Evolutionary conservation across 2,113 vertebrate species (phyloP).

Genomic region (Grammomys dolichurus): DNA sequence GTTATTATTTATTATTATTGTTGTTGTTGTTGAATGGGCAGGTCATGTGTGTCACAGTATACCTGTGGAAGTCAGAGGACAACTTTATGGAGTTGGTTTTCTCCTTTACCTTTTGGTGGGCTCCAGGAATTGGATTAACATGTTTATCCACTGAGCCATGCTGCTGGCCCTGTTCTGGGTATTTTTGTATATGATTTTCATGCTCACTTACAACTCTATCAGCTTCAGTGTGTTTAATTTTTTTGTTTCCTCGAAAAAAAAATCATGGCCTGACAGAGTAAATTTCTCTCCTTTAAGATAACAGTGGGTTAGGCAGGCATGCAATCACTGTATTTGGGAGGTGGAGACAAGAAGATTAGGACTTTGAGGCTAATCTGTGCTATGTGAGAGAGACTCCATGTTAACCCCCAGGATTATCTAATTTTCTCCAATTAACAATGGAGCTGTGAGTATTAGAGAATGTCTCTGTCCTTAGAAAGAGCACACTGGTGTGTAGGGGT

Average conservation of each 20-base stretch:
- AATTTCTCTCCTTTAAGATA: neutral
- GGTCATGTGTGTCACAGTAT: neutral
- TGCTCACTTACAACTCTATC: neutral
- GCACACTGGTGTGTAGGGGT: neutral
- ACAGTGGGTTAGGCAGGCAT: neutral
- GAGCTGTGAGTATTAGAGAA: neutral
- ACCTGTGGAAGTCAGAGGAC: neutral
- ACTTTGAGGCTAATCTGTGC: neutral
- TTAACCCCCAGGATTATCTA: neutral
- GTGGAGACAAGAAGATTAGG: neutral
- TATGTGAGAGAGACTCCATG: neutral
- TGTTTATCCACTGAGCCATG: neutral
- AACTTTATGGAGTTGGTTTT: neutral
- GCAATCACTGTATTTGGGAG: neutral
- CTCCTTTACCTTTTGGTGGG: neutral
- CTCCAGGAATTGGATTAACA: neutral
- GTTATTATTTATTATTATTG: neutral
- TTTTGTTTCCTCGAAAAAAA: neutral
- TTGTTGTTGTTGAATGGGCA: neutral
- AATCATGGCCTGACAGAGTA: neutral
- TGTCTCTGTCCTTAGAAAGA: neutral
- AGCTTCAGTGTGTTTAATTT: neutral
- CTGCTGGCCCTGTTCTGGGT: neutral
- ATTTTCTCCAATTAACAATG: neutral
- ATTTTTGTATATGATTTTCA: neutral